These are phyloP conservation scores for Sussaba pulchella DNA, from an alignment of 2,888 invertebrate species.

Conservation along the genomic window DNA sequence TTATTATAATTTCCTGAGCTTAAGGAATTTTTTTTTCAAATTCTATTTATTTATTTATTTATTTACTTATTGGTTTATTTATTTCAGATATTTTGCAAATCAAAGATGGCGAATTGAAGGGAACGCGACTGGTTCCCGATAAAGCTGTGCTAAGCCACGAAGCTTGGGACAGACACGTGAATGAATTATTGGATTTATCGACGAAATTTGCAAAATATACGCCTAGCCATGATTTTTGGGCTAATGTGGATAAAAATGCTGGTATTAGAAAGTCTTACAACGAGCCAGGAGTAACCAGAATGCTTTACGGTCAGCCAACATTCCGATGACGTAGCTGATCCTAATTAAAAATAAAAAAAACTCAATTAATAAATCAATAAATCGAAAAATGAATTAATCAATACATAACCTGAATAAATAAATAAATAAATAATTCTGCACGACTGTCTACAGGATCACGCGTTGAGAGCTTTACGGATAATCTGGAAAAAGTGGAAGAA, in stretches of 20 bases:
- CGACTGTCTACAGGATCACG: conserved; percentile 62
- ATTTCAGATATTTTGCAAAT: conserved; percentile 70
- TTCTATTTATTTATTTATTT: neutral
- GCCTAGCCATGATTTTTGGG: conserved; percentile 64
- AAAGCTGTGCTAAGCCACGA: conserved; percentile 70
- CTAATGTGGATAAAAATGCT: conserved; percentile 48
- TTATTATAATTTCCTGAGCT: too few relatives aligned
- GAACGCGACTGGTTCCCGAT: conserved; percentile 54
- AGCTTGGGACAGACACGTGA: conserved; percentile 72
- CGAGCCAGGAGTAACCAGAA: conserved; percentile 66
- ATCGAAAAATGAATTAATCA: too few relatives aligned
- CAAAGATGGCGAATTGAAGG: conserved; percentile 65
- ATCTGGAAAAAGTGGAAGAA: conserved; percentile 45
- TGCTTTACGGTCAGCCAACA: conserved; percentile 68
- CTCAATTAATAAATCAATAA: too few relatives aligned
- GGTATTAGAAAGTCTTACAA: conserved; percentile 63
- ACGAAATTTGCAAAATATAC: conserved; percentile 32
- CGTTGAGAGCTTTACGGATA: conserved; percentile 56
- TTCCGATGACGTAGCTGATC: neutral
- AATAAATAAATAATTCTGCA: neutral
- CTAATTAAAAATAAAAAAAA: conserved; percentile 12
- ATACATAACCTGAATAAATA: too few relatives aligned
- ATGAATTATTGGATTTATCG: conserved; percentile 62
- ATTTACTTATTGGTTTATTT: neutral
- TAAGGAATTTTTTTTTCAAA: too few relatives aligned